Conservation (phyloP, 2,113 vertebrate species). For the Onychorhynchus coronatus region DNA sequence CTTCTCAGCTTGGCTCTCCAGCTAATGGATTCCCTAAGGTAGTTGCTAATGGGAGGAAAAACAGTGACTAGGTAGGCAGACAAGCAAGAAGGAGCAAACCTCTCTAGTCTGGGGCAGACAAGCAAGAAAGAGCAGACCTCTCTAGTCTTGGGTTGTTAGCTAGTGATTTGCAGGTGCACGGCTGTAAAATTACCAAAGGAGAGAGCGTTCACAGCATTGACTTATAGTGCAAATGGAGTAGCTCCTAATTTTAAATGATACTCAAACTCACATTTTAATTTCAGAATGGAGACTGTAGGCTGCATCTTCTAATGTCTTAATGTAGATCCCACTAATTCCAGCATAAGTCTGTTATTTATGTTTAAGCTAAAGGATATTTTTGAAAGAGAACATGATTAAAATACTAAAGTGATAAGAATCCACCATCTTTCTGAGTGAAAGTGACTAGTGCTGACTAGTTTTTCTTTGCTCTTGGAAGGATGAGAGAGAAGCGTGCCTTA, state of each 20-base stretch:
- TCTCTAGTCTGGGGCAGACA: too few relatives aligned
- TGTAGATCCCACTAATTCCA: neutral
- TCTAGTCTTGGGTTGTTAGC: neutral
- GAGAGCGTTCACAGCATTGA: neutral
- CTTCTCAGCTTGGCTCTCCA: neutral
- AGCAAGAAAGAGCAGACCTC: neutral
- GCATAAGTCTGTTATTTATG: neutral
- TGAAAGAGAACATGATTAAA: neutral
- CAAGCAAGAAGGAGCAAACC: too few relatives aligned
- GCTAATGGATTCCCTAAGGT: neutral
- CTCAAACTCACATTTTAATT: neutral
- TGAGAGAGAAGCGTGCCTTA: neutral
- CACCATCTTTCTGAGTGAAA: neutral
- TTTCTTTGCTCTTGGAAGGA: neutral
- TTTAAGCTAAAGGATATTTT: neutral
- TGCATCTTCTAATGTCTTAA: neutral
- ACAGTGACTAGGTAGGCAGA: slow-evolving; percentile 20
- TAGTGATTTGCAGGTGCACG: neutral
- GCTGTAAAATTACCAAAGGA: neutral
- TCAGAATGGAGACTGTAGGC: neutral
- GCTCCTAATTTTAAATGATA: slow-evolving; percentile 10
- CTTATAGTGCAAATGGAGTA: neutral
- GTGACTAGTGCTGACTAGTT: neutral
- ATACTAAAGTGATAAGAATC: neutral
- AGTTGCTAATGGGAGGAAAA: neutral